Conservation (phyloP, 53 echinoderm and acorn worm genomes). For the Holothuria leucospilota region DNA sequence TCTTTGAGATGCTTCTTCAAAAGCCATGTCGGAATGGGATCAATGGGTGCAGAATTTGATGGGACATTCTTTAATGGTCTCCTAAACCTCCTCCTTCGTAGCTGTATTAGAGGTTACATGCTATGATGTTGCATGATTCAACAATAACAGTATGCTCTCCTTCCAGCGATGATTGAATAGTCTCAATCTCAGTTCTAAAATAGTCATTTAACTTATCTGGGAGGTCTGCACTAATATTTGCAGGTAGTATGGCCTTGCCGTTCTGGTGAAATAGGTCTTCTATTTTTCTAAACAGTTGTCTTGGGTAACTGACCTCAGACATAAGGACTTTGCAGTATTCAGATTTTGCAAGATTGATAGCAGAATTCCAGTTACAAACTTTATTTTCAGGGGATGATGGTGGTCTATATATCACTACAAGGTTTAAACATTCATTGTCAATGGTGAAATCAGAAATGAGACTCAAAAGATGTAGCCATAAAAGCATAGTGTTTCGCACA, state of each 20-base stretch:
- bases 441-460: constrained; percentile 7
- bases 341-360: too few species aligned
- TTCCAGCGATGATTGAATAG: background rate
- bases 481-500: background rate
- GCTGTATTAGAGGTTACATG: background rate
- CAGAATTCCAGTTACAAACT: constrained; percentile 1
- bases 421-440: constrained; percentile 3
- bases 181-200: too few species aligned
- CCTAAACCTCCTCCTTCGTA: too few species aligned
- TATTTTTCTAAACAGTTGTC: too few species aligned
- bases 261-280: too few species aligned
- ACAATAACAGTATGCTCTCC: background rate
- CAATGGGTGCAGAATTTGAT: background rate
- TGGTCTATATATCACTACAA: constrained; percentile 20
- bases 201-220: too few species aligned
- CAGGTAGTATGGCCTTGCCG: too few species aligned
- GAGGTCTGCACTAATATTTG: background rate
- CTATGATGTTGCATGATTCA: background rate
- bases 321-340: background rate
- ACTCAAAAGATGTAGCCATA: too few species aligned
- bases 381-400: constrained; percentile 18
- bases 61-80: background rate
- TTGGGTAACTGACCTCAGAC: too few species aligned
- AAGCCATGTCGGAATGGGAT: constrained; percentile 6
- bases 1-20: too few species aligned